These are phyloP conservation scores for Halcyon smyrnensis DNA, from an alignment of 2,797 vertebrate genomes.

Conservation along the genomic window DNA sequence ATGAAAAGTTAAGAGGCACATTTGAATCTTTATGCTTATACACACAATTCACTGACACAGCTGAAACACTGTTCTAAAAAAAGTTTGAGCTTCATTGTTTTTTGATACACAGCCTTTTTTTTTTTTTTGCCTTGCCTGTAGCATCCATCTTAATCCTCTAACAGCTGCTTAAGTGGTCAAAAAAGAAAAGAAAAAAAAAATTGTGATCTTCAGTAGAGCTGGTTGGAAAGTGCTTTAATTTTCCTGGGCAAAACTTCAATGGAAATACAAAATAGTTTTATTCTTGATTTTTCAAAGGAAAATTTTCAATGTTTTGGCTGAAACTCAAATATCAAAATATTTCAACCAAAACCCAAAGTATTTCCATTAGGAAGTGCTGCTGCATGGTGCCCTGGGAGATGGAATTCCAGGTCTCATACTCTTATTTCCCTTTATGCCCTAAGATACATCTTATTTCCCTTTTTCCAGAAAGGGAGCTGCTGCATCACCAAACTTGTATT, in stretches of 20 bases:
- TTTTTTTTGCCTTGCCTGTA: background rate
- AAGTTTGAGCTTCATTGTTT: background rate
- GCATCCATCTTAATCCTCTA: constrained; percentile 1
- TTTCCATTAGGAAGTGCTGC: constrained; percentile 48
- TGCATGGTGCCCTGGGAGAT: background rate
- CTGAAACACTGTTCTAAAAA: background rate
- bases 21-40: background rate
- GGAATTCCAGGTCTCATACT: background rate
- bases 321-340: constrained; percentile 52
- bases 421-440: constrained; percentile 19
- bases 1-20: background rate
- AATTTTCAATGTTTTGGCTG: constrained; percentile 31
- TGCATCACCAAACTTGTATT: background rate
- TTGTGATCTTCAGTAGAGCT: constrained; percentile 1
- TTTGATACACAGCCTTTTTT: background rate
- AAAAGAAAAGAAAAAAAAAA: background rate
- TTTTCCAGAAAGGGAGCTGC: constrained; percentile 14
- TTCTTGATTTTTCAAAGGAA: constrained; percentile 55
- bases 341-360: constrained; percentile 42
- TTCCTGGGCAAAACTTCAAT: constrained; percentile 63
- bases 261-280: constrained; percentile 53
- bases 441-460: constrained; percentile 36
- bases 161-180: constrained; percentile 42
- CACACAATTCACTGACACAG: background rate
- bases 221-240: constrained; percentile 46